Evolutionary conservation across 1,140 invertebrate species (phyloP).

Genomic region (Leucophenga varia): DNA sequence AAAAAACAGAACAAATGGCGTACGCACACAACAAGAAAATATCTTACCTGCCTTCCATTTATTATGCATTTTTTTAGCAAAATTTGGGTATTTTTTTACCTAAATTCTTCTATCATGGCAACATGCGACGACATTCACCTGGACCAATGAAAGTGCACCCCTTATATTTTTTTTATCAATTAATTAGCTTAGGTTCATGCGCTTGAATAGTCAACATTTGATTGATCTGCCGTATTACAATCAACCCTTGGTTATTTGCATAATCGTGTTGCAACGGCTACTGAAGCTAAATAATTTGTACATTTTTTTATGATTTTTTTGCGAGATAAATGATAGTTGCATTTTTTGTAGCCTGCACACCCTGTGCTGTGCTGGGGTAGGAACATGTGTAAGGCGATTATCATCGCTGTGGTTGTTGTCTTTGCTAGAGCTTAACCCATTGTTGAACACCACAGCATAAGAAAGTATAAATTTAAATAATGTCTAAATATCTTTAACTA

Average conservation of each 20-base stretch:
- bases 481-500: no score
- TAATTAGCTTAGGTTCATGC: conserved; percentile 9
- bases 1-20: no score
- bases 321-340: conserved; percentile 9
- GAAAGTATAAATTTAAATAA: no score
- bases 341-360: not conserved
- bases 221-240: conserved; percentile 11
- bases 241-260: conserved; percentile 17
- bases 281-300: not conserved
- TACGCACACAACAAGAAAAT: no score
- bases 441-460: no score
- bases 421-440: no score
- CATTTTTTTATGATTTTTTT: conserved; percentile 17
- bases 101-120: no score
- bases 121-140: not conserved
- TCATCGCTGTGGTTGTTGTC: no score
- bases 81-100: no score
- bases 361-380: not conserved
- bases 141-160: conserved; percentile 7
- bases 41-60: no score
- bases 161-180: conserved; percentile 9
- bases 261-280: conserved; percentile 6
- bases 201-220: conserved; percentile 17
- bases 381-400: no score
- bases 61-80: no score